Evolutionary conservation across 1,140 invertebrate genomes (phyloP).

Genomic region (Polyergus mexicanus): DNA sequence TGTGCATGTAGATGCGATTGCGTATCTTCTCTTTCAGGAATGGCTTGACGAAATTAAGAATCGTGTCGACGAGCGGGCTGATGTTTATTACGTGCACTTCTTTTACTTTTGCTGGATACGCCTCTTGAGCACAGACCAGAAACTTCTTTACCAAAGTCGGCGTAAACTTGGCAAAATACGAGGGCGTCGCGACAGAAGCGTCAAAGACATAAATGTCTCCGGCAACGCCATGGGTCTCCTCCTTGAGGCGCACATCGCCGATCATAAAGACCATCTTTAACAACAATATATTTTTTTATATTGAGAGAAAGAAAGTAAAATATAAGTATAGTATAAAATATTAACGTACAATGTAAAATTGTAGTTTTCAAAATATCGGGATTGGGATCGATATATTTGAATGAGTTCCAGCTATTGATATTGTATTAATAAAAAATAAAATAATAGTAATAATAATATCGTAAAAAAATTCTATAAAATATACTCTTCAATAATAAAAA

Average conservation of each 20-base stretch:
- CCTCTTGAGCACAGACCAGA: constrained; percentile 93
- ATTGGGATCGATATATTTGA: background rate
- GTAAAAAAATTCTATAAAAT: too few species aligned
- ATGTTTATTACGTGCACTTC: constrained; percentile 95
- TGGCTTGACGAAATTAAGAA: constrained; percentile 94
- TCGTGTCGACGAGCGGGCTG: constrained; percentile 92
- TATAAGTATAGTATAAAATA: background rate
- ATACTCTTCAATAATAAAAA: too few species aligned
- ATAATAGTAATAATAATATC: too few species aligned
- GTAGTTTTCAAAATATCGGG: background rate
- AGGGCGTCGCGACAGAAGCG: constrained; percentile 90
- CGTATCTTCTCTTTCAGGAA: constrained; percentile 95
- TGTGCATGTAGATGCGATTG: constrained; percentile 93
- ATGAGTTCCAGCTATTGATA: background rate
- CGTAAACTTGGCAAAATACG: constrained; percentile 92
- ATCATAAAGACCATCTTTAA: constrained; percentile 91
- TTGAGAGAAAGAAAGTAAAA: background rate
- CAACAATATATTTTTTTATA: background rate
- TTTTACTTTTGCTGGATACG: constrained; percentile 94
- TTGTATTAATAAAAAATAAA: background rate
- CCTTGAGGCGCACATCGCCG: constrained; percentile 92
- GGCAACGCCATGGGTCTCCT: constrained; percentile 92
- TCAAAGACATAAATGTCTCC: constrained; percentile 94
- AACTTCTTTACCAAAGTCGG: constrained; percentile 93
- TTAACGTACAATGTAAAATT: background rate